These are phyloP conservation scores for Psilopogon haemacephalus DNA, from an alignment of 2,113 vertebrate species.

Conservation along the genomic window DNA sequence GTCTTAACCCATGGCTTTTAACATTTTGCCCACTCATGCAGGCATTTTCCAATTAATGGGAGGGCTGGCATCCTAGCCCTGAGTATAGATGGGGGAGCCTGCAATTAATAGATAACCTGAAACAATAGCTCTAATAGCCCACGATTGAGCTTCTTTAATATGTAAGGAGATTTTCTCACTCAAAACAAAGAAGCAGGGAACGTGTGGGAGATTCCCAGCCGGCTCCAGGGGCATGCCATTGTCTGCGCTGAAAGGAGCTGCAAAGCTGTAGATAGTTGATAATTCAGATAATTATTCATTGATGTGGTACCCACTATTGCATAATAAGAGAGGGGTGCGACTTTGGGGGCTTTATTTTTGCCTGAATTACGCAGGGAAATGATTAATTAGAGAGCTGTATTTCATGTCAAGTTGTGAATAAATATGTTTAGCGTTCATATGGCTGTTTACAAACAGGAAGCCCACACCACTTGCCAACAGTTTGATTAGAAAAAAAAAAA, in stretches of 20 bases:
- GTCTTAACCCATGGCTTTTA: slow-evolving; percentile 58
- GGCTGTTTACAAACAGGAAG: slow-evolving; percentile 76
- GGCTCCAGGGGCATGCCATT: slow-evolving; percentile 70
- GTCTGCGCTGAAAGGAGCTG: slow-evolving; percentile 73
- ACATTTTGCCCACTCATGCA: slow-evolving; percentile 22
- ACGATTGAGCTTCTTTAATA: slow-evolving; percentile 73
- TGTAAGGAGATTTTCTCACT: slow-evolving; percentile 79
- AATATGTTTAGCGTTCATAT: slow-evolving; percentile 74
- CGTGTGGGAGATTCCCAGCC: slow-evolving; percentile 72
- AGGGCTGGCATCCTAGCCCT: slow-evolving; percentile 39
- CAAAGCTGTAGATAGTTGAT: slow-evolving; percentile 80
- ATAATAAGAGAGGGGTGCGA: slow-evolving; percentile 41
- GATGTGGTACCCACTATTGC: slow-evolving; percentile 65
- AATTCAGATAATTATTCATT: slow-evolving; percentile 77
- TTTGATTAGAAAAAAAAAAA: slow-evolving; percentile 68
- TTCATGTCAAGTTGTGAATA: slow-evolving; percentile 77
- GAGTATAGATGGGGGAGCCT: slow-evolving; percentile 66
- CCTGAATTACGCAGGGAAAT: slow-evolving; percentile 70
- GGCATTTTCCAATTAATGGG: slow-evolving; percentile 41
- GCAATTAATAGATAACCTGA: slow-evolving; percentile 79
- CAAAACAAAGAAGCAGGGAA: slow-evolving; percentile 78
- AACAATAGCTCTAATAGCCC: slow-evolving; percentile 86
- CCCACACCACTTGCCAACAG: slow-evolving; percentile 63
- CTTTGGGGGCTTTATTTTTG: slow-evolving; percentile 64
- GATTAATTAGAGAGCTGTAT: slow-evolving; percentile 77